These are phyloP conservation scores for Potorous gilbertii DNA, from an alignment of 2,797 vertebrate species.

Conservation along the genomic window DNA sequence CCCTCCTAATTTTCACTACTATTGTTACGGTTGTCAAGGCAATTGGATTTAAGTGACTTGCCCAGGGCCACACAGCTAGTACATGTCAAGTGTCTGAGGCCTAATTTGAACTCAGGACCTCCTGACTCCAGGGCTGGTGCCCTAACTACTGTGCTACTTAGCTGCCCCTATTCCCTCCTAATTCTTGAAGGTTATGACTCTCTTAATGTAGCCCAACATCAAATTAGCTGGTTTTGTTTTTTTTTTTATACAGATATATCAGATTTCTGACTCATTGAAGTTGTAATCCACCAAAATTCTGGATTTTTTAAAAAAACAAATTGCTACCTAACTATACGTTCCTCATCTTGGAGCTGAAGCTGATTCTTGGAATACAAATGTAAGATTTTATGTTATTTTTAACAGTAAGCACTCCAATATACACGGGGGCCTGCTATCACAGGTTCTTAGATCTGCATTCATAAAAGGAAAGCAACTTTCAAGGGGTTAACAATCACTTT, in stretches of 20 bases:
- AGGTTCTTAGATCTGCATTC: too few species aligned
- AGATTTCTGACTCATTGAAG: background rate
- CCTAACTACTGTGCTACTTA: too few species aligned
- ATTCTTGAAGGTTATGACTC: background rate
- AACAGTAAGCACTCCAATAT: too few species aligned
- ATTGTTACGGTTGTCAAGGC: too few species aligned
- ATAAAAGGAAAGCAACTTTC: too few species aligned
- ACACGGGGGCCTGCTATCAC: too few species aligned
- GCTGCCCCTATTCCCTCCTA: background rate
- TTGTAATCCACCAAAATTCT: background rate
- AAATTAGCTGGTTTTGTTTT: background rate
- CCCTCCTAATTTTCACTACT: background rate
- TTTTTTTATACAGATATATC: background rate
- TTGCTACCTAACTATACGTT: background rate
- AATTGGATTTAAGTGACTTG: too few species aligned
- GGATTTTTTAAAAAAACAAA: background rate
- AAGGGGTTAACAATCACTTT: too few species aligned
- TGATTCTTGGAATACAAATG: background rate
- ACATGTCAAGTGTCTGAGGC: too few species aligned
- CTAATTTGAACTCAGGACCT: too few species aligned
- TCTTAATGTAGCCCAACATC: background rate
- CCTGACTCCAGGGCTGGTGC: too few species aligned
- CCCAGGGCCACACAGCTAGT: too few species aligned
- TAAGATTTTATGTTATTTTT: background rate
- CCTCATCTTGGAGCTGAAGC: background rate